A percentile compares a stretch with the other conserved stretches of the same genome.
phyloP scores from a whole-genome alignment of 2,888 invertebrate genomes.

The Hyalella azteca region DNA sequence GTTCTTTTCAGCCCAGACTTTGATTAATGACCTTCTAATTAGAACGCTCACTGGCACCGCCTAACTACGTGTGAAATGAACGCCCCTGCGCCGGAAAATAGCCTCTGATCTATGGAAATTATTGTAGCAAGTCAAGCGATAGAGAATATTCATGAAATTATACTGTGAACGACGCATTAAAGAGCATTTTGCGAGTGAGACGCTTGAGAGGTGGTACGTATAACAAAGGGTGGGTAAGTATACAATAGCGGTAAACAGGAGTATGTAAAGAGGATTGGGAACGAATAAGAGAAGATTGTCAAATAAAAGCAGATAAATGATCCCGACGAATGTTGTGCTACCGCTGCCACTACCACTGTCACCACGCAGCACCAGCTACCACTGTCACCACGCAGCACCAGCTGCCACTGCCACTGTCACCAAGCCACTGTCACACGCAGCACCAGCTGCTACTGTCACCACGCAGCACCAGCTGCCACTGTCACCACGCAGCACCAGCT shows the following conservation, averaged over 20 bases:
- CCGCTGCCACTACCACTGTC: neutral
- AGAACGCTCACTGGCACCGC: neutral
- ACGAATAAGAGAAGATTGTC: too few relatives aligned
- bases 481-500: too few relatives aligned
- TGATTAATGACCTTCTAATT: conserved; percentile 35
- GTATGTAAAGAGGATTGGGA: too few relatives aligned
- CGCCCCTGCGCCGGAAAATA: conserved; percentile 9
- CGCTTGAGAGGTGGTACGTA: too few relatives aligned
- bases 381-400: neutral
- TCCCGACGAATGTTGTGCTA: neutral
- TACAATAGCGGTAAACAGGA: too few relatives aligned
- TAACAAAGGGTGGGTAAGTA: too few relatives aligned
- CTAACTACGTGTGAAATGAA: conserved; percentile 33
- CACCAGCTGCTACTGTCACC: neutral
- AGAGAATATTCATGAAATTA: too few relatives aligned
- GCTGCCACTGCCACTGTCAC: neutral
- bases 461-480: neutral
- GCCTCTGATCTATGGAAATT: too few relatives aligned
- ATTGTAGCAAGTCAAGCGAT: too few relatives aligned
- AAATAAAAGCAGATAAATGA: too few relatives aligned
- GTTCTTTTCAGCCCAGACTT: neutral
- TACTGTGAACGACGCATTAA: too few relatives aligned
- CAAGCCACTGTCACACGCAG: neutral
- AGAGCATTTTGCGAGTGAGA: too few relatives aligned
- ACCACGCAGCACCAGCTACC: neutral